Base-by-base conservation (phyloP, 2,113 vertebrate species). In the Thunnus maccoyii region DNA sequence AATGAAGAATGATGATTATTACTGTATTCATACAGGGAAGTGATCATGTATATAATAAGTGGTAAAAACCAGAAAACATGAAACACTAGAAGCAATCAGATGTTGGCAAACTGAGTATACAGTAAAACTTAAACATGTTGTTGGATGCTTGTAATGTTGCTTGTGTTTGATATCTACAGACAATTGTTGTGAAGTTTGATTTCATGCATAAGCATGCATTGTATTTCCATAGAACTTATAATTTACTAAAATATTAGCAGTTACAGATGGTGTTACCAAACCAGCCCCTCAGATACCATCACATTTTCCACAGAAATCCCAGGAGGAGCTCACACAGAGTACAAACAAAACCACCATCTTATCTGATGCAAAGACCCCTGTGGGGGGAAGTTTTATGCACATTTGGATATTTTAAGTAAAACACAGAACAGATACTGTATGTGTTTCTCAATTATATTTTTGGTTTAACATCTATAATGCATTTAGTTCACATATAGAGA, bases 401-500 rank as follows among this genome's bases (percentile, higher is more conserved):
- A 57, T 67, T 3, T 66, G 3, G 9, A 51, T 51, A 16, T 70
- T 65, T 55, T 0, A 80, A 88, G 72, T 3, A 87, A 46, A 54
- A 83, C 78, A 78, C 76, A 41, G 22, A 70, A 47, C 63, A 82
- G 58, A 14, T 54, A 20, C 8, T 63, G 22, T 5, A 52, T 17
- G 36, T 67, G 66, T 92, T 89, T 92, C 86, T 89, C 82, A 92
- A 93, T 90, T 93, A 91, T 94, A 94, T 94, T 95, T 95, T 95
- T 92, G 93, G 91, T 94, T 93, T 86, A 85, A 94, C 89, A 92
- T 92, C 82, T 88, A 89, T 90, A 92, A 87, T 91, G 87, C 86
- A 91, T 92, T 91, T 85, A 92, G 82, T 93, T 73, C 86, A 91
- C 88, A 92, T 70, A 77, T 2, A 86, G 68, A 86, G 78, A 84